phyloP scores from a whole-genome alignment of 2,888 invertebrate genomes.

The Bimastos eiseni region DNA sequence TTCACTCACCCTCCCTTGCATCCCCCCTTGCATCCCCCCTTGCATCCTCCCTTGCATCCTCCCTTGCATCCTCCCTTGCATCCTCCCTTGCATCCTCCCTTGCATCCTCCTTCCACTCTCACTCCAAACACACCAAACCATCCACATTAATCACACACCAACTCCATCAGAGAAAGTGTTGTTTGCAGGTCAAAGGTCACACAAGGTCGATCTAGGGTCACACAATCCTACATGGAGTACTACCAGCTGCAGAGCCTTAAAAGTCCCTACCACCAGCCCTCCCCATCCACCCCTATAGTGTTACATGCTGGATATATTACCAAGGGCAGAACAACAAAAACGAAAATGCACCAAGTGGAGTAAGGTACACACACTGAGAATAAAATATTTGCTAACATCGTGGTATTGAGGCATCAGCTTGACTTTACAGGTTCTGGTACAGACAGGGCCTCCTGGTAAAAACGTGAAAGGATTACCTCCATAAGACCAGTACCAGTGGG shows the following conservation, averaged over 20 bases:
- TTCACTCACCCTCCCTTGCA: neutral
- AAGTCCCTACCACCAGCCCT: slow-evolving; percentile 17
- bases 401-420: too few relatives aligned
- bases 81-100: neutral
- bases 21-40: neutral
- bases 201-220: neutral
- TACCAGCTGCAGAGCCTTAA: neutral
- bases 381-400: neutral
- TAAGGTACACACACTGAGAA: neutral
- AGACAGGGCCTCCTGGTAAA: neutral
- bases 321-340: neutral
- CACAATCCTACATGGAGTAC: slow-evolving; percentile 20
- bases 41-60: neutral
- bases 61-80: too few relatives aligned
- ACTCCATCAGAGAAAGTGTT: slow-evolving; percentile 20
- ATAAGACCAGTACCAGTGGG: neutral
- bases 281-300: slow-evolving; percentile 21
- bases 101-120: neutral
- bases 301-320: slow-evolving; percentile 14
- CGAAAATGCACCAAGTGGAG: neutral
- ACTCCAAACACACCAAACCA: neutral
- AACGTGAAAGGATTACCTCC: neutral
- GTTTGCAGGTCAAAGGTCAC: slow-evolving; percentile 16
- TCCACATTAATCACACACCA: neutral
- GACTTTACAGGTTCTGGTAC: neutral